phyloP scores from a whole-genome alignment of 2,888 invertebrate species.

The Acronicta aceris region DNA sequence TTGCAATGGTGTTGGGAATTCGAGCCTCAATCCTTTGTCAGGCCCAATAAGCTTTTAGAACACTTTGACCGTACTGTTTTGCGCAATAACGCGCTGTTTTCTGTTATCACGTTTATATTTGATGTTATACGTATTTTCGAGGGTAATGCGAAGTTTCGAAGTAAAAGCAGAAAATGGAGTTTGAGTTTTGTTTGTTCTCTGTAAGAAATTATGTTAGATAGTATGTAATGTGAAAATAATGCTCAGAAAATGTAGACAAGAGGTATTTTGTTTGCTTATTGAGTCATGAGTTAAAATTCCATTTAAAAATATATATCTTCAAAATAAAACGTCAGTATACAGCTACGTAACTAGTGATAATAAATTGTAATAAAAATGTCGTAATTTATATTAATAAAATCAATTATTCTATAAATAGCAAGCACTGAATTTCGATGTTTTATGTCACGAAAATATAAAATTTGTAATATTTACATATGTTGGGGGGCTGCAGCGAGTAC shows the following conservation, averaged over 20 bases:
- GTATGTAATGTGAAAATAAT: conserved; percentile 45
- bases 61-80: conserved; percentile 49
- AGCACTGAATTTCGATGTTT: conserved; percentile 88
- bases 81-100: conserved; percentile 42
- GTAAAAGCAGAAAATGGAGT: conserved; percentile 31
- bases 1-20: conserved; percentile 44
- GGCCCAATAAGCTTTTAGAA: conserved; percentile 54
- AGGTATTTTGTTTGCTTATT: background rate
- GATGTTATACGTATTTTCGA: conserved; percentile 42
- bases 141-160: conserved; percentile 23
- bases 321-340: conserved; percentile 29
- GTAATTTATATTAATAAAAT: conserved; percentile 60
- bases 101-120: conserved; percentile 50
- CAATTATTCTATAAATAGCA: conserved; percentile 79
- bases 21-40: conserved; percentile 50
- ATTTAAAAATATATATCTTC: background rate
- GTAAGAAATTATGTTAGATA: conserved; percentile 35
- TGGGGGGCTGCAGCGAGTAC: conserved; percentile 66
- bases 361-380: conserved; percentile 49
- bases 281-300: too few relatives aligned
- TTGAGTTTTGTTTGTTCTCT: conserved; percentile 33
- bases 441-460: conserved; percentile 79
- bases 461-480: conserved; percentile 84
- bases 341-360: conserved; percentile 41
- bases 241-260: conserved; percentile 49